Conservation (phyloP, 2,888 invertebrate genomes). For the Melipona beecheii region DNA sequence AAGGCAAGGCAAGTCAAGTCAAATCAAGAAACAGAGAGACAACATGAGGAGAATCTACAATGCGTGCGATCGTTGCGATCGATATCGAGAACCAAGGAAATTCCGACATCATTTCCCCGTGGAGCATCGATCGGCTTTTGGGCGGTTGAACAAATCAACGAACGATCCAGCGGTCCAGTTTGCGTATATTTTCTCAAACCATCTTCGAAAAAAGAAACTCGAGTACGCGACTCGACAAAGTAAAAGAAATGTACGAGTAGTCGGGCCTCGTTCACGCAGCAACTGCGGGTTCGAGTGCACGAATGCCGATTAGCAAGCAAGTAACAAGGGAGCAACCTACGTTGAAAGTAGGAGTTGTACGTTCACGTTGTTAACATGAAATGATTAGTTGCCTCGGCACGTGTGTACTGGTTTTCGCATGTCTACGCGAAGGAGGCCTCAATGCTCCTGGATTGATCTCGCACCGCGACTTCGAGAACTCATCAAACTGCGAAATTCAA, state of each 20-base stretch:
- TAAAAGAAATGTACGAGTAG: slow-evolving; percentile 12
- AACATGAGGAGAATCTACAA: not conserved
- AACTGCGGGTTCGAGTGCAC: not conserved
- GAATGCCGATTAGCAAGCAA: not conserved
- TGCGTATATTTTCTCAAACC: slow-evolving; percentile 3
- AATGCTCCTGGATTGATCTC: slow-evolving; percentile 14
- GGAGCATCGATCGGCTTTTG: slow-evolving; percentile 42
- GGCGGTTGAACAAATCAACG: slow-evolving; percentile 40
- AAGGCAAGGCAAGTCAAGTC: no score
- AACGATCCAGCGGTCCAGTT: slow-evolving; percentile 48
- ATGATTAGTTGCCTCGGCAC: not conserved
- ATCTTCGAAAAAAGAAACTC: not conserved
- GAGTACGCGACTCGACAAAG: slow-evolving; percentile 21
- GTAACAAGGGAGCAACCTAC: not conserved
- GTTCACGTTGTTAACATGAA: not conserved
- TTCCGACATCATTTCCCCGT: slow-evolving; percentile 14
- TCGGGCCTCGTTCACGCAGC: not conserved
- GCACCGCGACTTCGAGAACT: not conserved
- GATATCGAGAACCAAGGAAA: slow-evolving; percentile 36
- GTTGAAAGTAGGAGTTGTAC: not conserved
- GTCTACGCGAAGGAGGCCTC: not conserved
- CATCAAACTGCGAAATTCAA: not conserved
- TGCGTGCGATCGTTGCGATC: slow-evolving; percentile 28
- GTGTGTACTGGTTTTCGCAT: not conserved
- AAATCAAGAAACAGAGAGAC: slow-evolving; percentile 16